A percentile compares a stretch with the other conserved stretches of the same genome.
These are phyloP conservation scores for Acrossocheilus wenchowensis DNA, from an alignment of 2,797 vertebrate genomes.

Conservation along the genomic window DNA sequence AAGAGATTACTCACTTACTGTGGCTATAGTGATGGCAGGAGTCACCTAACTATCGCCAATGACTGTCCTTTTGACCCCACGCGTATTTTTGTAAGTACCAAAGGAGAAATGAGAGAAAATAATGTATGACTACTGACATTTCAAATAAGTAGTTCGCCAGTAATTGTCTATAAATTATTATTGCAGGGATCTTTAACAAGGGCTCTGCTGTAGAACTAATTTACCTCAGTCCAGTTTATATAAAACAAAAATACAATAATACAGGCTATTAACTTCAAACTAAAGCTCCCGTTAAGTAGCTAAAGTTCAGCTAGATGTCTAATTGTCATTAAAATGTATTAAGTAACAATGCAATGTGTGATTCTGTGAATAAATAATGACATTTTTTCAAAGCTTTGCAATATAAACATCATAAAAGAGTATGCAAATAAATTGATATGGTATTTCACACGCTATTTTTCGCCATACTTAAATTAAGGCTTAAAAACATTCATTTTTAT, in stretches of 20 bases:
- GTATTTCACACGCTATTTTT: too few relatives aligned
- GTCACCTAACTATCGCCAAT: slow-evolving; percentile 73
- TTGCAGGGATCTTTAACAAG: background rate
- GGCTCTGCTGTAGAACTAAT: background rate
- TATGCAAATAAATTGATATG: too few relatives aligned
- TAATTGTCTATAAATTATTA: background rate
- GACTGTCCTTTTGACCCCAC: slow-evolving; percentile 93
- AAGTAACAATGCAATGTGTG: background rate
- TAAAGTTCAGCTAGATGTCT: too few relatives aligned
- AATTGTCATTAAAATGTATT: too few relatives aligned
- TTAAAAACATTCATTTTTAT: background rate
- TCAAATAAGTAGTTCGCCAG: background rate
- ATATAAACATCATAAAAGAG: too few relatives aligned
- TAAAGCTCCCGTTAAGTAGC: too few relatives aligned
- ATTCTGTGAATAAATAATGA: background rate
- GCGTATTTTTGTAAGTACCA: slow-evolving; percentile 87
- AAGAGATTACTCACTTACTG: slow-evolving; percentile 84
- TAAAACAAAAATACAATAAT: background rate
- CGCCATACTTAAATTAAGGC: background rate
- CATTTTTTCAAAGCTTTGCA: too few relatives aligned
- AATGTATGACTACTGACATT: background rate
- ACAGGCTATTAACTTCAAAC: background rate
- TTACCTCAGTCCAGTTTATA: background rate
- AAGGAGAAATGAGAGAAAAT: background rate
- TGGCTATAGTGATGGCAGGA: slow-evolving; percentile 66